A percentile compares a stretch with the other conserved stretches of the same genome.
These are phyloP conservation scores for Turritopsis rubra DNA, from an alignment of 30 jellyfish, hydroid and myxozoan genomes.

Conservation along the genomic window DNA sequence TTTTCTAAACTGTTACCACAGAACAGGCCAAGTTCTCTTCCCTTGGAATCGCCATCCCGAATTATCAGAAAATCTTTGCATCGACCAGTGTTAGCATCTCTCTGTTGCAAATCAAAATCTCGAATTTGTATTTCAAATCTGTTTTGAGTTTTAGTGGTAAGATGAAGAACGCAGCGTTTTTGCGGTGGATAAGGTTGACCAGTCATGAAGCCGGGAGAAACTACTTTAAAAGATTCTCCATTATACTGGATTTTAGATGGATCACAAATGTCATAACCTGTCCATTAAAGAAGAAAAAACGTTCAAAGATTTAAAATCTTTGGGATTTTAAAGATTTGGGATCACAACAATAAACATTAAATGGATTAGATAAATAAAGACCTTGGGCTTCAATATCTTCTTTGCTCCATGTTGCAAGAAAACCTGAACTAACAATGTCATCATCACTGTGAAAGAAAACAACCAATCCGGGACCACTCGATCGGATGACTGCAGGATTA, in stretches of 20 bases:
- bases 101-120: conserved; percentile 5
- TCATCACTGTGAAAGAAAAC: conserved; percentile 23
- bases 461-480: conserved; percentile 16
- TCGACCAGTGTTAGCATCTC: not conserved
- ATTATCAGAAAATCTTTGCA: conserved; percentile 17
- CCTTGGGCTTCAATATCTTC: not conserved
- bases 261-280: conserved; percentile 22
- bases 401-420: conserved; percentile 15
- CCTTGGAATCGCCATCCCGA: conserved; percentile 5
- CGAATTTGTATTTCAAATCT: conserved; percentile 10
- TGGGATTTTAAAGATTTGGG: too few species aligned
- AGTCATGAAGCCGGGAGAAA: not conserved
- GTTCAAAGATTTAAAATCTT: too few species aligned
- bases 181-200: not conserved
- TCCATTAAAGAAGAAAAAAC: not conserved
- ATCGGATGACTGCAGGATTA: not conserved
- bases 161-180: conserved; percentile 14
- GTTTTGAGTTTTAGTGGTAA: not conserved
- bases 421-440: not conserved
- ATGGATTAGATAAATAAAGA: too few species aligned
- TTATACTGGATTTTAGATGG: not conserved
- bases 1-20: conserved; percentile 15
- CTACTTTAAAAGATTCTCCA: not conserved
- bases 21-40: not conserved
- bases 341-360: too few species aligned